A percentile compares a stretch with the other conserved stretches of the same genome.
Conservation (phyloP, 2,113 vertebrate species). For the Cyanoderma ruficeps region DNA sequence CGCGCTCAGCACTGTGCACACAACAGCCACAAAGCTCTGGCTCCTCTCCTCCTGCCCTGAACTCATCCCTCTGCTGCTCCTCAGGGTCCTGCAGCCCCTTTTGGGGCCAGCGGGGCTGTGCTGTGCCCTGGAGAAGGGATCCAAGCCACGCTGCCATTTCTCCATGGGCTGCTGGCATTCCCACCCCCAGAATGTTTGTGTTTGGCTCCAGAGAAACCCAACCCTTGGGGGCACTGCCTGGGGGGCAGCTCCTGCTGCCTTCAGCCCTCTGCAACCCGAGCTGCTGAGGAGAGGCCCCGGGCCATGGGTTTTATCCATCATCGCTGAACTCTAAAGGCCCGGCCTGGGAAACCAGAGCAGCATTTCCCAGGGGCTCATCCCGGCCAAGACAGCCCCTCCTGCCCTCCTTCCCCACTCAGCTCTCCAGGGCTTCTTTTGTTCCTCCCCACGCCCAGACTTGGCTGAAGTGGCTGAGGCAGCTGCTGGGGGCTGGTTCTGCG, state of each 20-base stretch:
- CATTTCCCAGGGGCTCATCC: conserved; percentile 32
- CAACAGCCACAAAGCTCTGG: not conserved
- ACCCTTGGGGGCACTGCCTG: not conserved
- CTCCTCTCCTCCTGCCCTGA: not conserved
- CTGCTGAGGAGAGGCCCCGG: conserved; percentile 19
- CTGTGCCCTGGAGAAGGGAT: not conserved
- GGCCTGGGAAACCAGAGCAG: not conserved
- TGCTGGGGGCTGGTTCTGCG: not conserved
- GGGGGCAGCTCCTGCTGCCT: not conserved
- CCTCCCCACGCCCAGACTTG: not conserved
- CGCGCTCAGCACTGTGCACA: not conserved
- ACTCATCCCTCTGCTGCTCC: not conserved
- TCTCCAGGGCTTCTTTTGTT: not conserved
- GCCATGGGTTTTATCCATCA: conserved; percentile 46
- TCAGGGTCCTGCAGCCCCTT: not conserved
- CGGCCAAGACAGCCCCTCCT: not conserved
- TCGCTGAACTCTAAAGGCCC: not conserved
- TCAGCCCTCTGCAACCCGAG: conserved; percentile 17
- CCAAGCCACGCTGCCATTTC: not conserved
- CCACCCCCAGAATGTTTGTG: not conserved
- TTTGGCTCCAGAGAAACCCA: conserved; percentile 52
- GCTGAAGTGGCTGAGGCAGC: not conserved
- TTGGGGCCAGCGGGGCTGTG: not conserved
- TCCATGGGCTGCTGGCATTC: not conserved
- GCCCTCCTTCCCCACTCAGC: not conserved